Base-by-base conservation (phyloP, 2,888 invertebrate species). In the Taenaris catops region DNA sequence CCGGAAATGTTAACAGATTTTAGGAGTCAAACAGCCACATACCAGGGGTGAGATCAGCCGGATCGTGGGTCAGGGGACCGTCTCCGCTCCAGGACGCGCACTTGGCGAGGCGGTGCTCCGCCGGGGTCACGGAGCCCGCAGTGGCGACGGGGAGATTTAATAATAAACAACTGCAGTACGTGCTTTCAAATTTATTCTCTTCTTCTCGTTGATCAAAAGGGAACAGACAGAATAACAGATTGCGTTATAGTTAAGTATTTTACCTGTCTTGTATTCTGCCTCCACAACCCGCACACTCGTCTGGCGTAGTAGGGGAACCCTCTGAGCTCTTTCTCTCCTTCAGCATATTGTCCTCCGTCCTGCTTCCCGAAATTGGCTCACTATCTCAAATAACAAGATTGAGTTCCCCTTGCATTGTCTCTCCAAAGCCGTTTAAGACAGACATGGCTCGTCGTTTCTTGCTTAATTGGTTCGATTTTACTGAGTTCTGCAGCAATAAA, bases 21-120 rank as follows among this genome's bases (percentile, higher is more conserved):
- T n/a, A n/a, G n/a, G n/a, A n/a, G n/a, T n/a, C n/a, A n/a, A n/a
- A n/a, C n/a, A n/a, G n/a, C n/a, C n/a, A n/a, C n/a, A n/a, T n/a
- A 90, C 90, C 90, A 49, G 90, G 89, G 28, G 89, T 90, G 34
- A 90, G 72, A 45, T 90, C 90, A 45, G 66, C 61, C 20, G 58
- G 76, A 57, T 59, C 79, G 38, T 60, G 72, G 50, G 44, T 62
- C 46, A 63, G 56, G 1, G 70, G 74, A 6, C 66, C 71, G 50
- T 89, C 88, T 17, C 88, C 88, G 57, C 91, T 90, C 93, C 93
- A 91, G 16, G 92, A 91, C 64, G 92, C 90, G 71, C 92, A 92
- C 67, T 93, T 92, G 42, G 91, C 90, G 31, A 92, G 81, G 23
- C 90, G 71, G 49, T 88, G 83, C 53, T 83, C 87, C 16, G 53